Percentiles rank a stretch among this genome's conserved stretches.
These are phyloP conservation scores for Elaphurus davidianus DNA, from an alignment of 2,113 vertebrate genomes.

Conservation along the genomic window DNA sequence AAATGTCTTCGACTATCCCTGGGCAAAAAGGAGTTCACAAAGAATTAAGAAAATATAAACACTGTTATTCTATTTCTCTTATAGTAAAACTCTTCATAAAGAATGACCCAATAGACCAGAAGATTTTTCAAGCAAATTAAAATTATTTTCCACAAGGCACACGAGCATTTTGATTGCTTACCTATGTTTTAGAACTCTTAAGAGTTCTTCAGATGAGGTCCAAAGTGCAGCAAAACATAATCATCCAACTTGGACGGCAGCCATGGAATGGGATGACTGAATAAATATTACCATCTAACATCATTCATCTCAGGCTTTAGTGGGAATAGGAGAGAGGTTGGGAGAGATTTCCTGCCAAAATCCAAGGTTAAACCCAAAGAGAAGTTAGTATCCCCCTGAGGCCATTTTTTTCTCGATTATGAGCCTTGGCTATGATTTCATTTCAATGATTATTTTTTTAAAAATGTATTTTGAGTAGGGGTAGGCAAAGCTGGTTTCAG, in stretches of 20 bases:
- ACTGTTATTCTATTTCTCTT: neutral
- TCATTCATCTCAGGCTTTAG: conserved; percentile 44
- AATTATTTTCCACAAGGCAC: conserved; percentile 44
- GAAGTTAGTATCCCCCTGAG: conserved; percentile 2
- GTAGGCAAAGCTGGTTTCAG: neutral
- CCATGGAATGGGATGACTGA: conserved; percentile 41
- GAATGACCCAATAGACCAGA: neutral
- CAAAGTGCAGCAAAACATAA: conserved; percentile 57
- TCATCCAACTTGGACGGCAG: conserved; percentile 50
- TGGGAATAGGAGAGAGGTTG: neutral
- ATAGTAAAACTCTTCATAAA: neutral
- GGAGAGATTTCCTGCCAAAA: conserved; percentile 54
- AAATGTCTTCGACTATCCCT: neutral
- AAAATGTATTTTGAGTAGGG: neutral
- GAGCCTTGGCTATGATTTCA: conserved; percentile 56
- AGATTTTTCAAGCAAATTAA: conserved; percentile 39
- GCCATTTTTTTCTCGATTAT: neutral
- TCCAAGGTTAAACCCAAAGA: conserved; percentile 55
- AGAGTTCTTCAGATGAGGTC: conserved; percentile 55
- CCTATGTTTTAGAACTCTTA: conserved; percentile 56
- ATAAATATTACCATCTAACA: conserved; percentile 53
- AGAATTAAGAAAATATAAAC: conserved; percentile 11
- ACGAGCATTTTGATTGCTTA: conserved; percentile 39
- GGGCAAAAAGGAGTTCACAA: neutral
- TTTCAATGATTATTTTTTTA: conserved; percentile 64